Conservation (phyloP, 2,888 invertebrate genomes). For the Azorinus chamasolen region DNA sequence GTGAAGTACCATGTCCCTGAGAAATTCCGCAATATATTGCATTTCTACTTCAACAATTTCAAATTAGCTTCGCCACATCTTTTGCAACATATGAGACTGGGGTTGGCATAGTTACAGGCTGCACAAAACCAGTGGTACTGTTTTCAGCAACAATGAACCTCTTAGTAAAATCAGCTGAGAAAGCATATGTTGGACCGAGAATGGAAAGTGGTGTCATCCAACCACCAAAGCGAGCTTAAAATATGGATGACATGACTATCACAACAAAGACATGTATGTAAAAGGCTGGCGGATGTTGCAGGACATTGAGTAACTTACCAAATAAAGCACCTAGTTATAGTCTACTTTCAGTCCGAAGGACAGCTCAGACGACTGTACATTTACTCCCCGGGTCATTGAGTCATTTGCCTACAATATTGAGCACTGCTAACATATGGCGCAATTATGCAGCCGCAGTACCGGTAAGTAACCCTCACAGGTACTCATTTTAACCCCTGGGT, state of each 20-base stretch:
- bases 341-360: too few species aligned
- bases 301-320: too few species aligned
- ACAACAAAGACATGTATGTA: not conserved
- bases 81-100: not conserved
- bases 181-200: not conserved
- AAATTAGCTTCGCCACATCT: not conserved
- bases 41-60: conserved; percentile 5
- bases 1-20: too few species aligned
- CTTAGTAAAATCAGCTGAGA: not conserved
- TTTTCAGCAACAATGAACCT: conserved; percentile 7
- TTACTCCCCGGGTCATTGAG: too few species aligned
- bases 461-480: too few species aligned
- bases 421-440: too few species aligned
- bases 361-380: too few species aligned
- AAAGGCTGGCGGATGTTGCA: too few species aligned
- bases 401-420: too few species aligned
- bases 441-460: too few species aligned
- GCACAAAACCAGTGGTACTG: conserved; percentile 10
- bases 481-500: too few species aligned
- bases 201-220: conserved; percentile 9
- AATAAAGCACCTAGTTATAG: too few species aligned
- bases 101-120: not conserved
- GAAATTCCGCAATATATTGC: conserved; percentile 2
- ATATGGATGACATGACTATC: conserved; percentile 23
- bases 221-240: conserved; percentile 25